Evolutionary conservation across 37 sponge, comb jelly and placozoan species (phyloP).

Genomic region (Beroe forskalii): DNA sequence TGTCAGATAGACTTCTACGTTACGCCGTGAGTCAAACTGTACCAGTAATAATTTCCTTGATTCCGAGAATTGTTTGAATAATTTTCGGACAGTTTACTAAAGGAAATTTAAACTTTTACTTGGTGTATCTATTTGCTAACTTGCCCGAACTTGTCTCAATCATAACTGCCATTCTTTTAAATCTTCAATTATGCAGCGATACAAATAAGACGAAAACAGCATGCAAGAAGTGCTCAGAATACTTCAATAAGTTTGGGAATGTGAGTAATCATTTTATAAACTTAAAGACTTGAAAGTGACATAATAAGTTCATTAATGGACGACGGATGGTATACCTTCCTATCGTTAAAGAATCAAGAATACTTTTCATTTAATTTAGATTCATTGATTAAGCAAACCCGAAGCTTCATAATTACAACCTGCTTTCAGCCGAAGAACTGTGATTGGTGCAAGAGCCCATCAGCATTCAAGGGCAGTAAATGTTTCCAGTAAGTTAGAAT

Average conservation of each 20-base stretch:
- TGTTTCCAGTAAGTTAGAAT: constrained; percentile 65
- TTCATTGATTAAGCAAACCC: no score
- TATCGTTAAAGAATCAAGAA: no score
- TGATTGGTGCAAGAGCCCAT: constrained; percentile 52
- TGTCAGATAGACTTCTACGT: constrained; percentile 63
- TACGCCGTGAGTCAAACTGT: constrained; percentile 11
- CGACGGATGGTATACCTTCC: no score
- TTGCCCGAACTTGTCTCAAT: no score
- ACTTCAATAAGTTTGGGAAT: constrained; percentile 62
- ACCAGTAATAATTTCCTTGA: not conserved
- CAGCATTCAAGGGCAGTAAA: constrained; percentile 59
- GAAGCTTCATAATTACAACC: no score
- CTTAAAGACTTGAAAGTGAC: no score
- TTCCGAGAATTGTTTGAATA: not conserved
- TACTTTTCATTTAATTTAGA: no score
- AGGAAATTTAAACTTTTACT: not conserved
- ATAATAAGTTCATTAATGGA: no score
- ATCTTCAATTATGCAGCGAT: no score
- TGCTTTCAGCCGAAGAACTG: constrained; percentile 60
- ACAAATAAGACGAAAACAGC: constrained; percentile 41
- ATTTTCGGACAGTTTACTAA: not conserved
- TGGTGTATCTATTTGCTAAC: no score
- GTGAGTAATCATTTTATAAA: not conserved
- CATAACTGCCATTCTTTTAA: no score
- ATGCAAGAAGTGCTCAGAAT: constrained; percentile 64